phyloP scores from a whole-genome alignment of 2,113 vertebrate genomes.

The Hippocampus zosterae region DNA sequence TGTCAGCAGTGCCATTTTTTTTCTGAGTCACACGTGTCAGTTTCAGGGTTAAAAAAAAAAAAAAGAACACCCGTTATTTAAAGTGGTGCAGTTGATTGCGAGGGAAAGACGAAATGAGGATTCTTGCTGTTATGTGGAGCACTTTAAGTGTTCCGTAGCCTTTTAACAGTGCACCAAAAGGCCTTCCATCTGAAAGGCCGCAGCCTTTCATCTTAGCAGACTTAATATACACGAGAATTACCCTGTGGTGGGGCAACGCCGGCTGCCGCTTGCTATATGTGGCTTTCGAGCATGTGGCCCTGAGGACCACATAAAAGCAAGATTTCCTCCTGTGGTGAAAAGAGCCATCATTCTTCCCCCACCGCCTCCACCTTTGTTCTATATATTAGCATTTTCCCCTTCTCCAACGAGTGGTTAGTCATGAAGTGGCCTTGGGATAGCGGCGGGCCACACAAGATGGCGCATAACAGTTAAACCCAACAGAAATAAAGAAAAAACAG shows the following conservation, averaged over 20 bases:
- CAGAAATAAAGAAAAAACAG: neutral
- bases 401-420: slow-evolving; percentile 20
- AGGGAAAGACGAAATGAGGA: slow-evolving; percentile 3
- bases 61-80: neutral
- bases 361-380: neutral
- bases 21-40: neutral
- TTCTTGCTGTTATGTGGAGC: slow-evolving; percentile 3
- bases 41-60: neutral
- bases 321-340: slow-evolving; percentile 15
- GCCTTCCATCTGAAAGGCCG: slow-evolving; percentile 5
- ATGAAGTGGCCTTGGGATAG: slow-evolving; percentile 17
- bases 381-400: neutral
- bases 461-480: slow-evolving; percentile 23
- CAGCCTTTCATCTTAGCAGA: slow-evolving; percentile 16
- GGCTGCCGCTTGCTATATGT: slow-evolving; percentile 14
- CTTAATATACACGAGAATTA: slow-evolving; percentile 5
- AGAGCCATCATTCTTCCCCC: neutral
- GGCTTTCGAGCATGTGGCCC: slow-evolving; percentile 1
- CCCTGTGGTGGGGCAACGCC: slow-evolving; percentile 7
- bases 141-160: slow-evolving; percentile 5
- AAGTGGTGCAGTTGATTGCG: slow-evolving; percentile 10
- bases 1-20: neutral
- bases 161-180: neutral
- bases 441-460: slow-evolving; percentile 13
- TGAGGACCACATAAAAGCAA: slow-evolving; percentile 10